Conservation (phyloP, 2,113 vertebrate genomes). For the Tautogolabrus adspersus region DNA sequence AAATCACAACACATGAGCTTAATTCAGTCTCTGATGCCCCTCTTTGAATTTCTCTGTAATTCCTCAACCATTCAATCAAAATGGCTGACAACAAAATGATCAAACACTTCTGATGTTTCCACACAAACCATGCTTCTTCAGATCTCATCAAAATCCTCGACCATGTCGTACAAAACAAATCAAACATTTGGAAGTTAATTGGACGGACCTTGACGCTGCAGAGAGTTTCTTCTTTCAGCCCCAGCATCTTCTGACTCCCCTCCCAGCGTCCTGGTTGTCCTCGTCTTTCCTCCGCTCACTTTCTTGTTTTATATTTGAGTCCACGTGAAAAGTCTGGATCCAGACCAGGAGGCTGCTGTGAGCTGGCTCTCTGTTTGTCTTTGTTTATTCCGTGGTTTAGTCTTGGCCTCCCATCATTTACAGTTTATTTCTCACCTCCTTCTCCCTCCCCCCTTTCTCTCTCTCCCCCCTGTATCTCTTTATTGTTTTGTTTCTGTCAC, state of each 20-base stretch:
- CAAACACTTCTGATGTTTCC: too few relatives aligned
- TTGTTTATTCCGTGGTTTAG: slow-evolving; percentile 5
- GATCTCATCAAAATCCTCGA: too few relatives aligned
- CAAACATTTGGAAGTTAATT: too few relatives aligned
- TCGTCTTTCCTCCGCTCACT: background rate
- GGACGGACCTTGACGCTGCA: too few relatives aligned
- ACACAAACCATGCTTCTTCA: too few relatives aligned
- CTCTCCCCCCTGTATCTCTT: background rate
- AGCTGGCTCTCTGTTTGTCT: background rate
- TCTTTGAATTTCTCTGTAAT: too few relatives aligned
- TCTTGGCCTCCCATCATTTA: slow-evolving; percentile 12
- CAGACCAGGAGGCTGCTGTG: background rate
- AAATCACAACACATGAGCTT: too few relatives aligned
- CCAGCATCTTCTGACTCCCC: background rate
- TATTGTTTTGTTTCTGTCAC: background rate
- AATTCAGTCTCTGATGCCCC: too few relatives aligned
- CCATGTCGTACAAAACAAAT: too few relatives aligned
- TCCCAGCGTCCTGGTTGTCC: background rate
- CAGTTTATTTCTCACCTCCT: slow-evolving; percentile 28
- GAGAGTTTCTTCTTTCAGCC: too few relatives aligned
- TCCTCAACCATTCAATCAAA: too few relatives aligned
- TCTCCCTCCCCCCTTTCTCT: background rate
- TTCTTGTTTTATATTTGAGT: background rate
- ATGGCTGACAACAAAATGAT: too few relatives aligned
- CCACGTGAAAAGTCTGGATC: background rate